Evolutionary conservation across 2,113 vertebrate species (phyloP), one percentile per base, ranked within the genome.

Genomic region (Myrmecophaga tridactyla): DNA sequence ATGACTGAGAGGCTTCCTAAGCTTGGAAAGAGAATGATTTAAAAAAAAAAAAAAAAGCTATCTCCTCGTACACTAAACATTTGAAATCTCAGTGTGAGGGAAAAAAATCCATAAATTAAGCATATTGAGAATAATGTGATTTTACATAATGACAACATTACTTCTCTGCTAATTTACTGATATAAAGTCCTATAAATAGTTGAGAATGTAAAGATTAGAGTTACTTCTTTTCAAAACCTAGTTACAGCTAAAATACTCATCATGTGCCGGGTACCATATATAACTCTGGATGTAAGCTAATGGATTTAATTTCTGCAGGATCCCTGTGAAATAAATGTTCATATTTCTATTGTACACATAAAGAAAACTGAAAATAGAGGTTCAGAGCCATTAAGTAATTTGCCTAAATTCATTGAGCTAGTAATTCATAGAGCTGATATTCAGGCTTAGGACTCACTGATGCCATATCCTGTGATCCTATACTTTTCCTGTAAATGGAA

Each of bases 351-450:
- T 77, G 85, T 77, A 77, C 6, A 88, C 2, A 36, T 27, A 63
- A 82, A 25, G 63, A 80, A 83, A 89, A 80, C 58, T 60, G n/a
- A 36, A 94, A 39, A 51, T 77, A 43, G 2, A 63, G 41, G 25
- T 69, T 96, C 43, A 75, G 7, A 86, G 6, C 10, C n/a, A 8
- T 83, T 86, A 70, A 60, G 18, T 82, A 72, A 85, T 20, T 81
- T 94, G 31, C 9, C 21, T 92, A 43, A 95, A 93, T 72, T 56
- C 76, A 60, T 75, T 63, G 60, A 75, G 41, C 62, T 89, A n/a
- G 6, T 60, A 56, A 51, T 6, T 53, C 60, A 8, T 21, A 82
- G 53, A 90, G 63, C 18, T 63, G 31, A 29, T 73, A 23, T 15
- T 76, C 39, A 92, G 46, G 9, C 70, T 96, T 82, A 29, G 0